Conservation (phyloP, 2,113 vertebrate species). For the Nothoprocta pentlandii region DNA sequence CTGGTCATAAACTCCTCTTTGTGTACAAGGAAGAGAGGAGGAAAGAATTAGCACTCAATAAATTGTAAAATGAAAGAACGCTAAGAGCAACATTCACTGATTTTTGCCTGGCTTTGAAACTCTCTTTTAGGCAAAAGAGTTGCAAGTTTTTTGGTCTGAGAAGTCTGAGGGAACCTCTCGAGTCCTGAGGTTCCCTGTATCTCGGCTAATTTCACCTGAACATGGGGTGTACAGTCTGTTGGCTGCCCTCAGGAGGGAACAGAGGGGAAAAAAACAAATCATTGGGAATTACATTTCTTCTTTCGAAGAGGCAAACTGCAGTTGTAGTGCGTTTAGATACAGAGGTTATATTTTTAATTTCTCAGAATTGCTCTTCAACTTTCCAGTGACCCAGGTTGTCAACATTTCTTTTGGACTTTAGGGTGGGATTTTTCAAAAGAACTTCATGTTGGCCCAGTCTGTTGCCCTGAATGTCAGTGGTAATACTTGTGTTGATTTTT, state of each 20-base stretch:
- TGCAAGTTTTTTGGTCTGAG: not conserved
- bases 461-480: not conserved
- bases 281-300: not conserved
- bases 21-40: not conserved
- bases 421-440: not conserved
- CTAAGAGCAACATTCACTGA: not conserved
- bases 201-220: not conserved
- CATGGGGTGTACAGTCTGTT: rapidly evolving
- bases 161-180: not conserved
- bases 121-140: not conserved
- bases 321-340: not conserved
- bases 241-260: not conserved
- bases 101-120: not conserved
- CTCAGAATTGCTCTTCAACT: not conserved
- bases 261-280: not conserved
- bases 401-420: not conserved
- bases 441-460: rapidly evolving
- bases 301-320: not conserved
- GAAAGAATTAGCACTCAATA: not conserved
- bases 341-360: not conserved
- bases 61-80: conserved; percentile 10
- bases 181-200: not conserved
- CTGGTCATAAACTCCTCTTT: conserved; percentile 28
- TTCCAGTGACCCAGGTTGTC: conserved; percentile 16
- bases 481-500: not conserved